phyloP scores from a whole-genome alignment of 53 echinoderm and acorn worm species.

The Paelopatides confundens region DNA sequence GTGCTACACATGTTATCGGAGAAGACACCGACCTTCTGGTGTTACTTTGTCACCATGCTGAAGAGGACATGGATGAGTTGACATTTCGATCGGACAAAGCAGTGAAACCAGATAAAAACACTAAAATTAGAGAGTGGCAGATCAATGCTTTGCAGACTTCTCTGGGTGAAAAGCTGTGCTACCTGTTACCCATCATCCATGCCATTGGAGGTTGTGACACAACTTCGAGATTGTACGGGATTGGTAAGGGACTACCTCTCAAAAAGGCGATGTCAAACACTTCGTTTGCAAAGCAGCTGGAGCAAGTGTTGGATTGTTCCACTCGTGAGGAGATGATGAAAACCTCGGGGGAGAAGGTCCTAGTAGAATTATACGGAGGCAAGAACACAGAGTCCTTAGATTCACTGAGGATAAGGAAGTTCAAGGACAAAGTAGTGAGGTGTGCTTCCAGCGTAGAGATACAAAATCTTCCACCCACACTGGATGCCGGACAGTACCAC shows the following conservation, averaged over 20 bases:
- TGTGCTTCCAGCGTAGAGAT: constrained; percentile 39
- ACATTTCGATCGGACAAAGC: constrained; percentile 43
- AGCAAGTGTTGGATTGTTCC: constrained; percentile 19
- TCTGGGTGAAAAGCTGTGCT: constrained; percentile 19
- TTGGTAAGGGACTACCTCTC: constrained; percentile 35
- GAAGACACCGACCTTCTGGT: constrained; percentile 48
- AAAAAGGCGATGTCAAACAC: constrained; percentile 24
- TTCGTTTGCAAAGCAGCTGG: constrained; percentile 12
- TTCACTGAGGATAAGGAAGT: constrained; percentile 22
- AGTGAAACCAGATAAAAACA: not conserved
- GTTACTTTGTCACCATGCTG: constrained; percentile 39
- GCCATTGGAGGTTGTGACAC: constrained; percentile 40
- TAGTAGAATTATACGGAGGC: not conserved
- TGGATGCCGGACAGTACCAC: constrained; percentile 56
- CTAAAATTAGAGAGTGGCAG: constrained; percentile 12
- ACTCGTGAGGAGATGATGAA: constrained; percentile 7
- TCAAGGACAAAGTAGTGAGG: constrained; percentile 48
- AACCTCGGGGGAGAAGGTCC: constrained; percentile 8
- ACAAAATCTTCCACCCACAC: constrained; percentile 56
- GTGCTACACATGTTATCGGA: constrained; percentile 24
- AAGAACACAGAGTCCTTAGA: not conserved
- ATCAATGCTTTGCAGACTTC: not conserved
- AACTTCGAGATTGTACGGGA: constrained; percentile 32
- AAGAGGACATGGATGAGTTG: constrained; percentile 6
- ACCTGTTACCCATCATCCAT: constrained; percentile 15